Base-by-base conservation (phyloP, 2,888 invertebrate genomes). In the Seira musarum region DNA sequence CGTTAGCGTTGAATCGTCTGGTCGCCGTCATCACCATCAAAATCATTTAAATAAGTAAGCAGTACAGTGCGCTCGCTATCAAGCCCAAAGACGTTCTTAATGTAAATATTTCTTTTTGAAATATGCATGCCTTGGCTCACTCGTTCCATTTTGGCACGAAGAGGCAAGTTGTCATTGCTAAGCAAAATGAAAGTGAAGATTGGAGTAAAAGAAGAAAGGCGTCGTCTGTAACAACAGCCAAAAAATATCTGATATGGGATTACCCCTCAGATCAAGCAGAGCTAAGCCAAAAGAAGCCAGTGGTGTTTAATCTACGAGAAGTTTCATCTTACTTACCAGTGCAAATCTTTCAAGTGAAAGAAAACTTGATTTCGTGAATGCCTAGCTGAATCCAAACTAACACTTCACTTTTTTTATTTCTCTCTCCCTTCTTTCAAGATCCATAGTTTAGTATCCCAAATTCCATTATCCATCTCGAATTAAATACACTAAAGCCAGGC, bases 171-270 rank as follows among this genome's bases (percentile, higher is more conserved):
- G 49, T 49, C 49, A 60, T n/a, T 60, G 60, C 60, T 21, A 2
- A 3, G 60, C 60, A 21, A 22, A 60, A 49, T 49, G 49, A 60
- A n/a, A 60, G 19, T 15, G 13, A 60, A 21, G 22, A 21, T 60
- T 3, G 17, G 60, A 60, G 60, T 21, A n/a, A 60, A 21, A 60
- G 60, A 60, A 60, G 13, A 60, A 60, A 60, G 60, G 60, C 60
- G 60, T 60, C 60, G 60, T 60, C 60, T 60, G 21, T 21, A 60
- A 60, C 60, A 60, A 19, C 60, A 60, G 60, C 60, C 60, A 60
- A 60, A 13, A 60, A 60, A 60, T 60, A 60, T 19, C 60, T 60
- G 60, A 60, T 60, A 60, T 21, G 60, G 60, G 60, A 60, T 60
- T 60, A 53, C 60, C 19, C 5, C 60, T 60, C 22, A n/a, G n/a